Conservation (phyloP, 2,888 invertebrate genomes). For the Poecilus cupreus region DNA sequence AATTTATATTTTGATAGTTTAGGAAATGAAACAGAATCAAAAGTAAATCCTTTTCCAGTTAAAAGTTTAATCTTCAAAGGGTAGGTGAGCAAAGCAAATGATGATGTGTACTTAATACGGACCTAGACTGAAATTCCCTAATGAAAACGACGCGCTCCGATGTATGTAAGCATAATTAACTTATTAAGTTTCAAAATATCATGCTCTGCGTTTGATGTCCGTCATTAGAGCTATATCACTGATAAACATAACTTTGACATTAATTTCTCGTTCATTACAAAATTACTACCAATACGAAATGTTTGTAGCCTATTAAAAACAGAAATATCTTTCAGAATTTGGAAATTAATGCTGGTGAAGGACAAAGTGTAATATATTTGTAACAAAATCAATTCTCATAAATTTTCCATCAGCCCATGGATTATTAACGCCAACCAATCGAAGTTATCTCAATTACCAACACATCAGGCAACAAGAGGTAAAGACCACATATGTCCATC, state of each 20-base stretch:
- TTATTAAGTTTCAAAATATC: slow-evolving; percentile 45
- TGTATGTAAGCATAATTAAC: slow-evolving; percentile 44
- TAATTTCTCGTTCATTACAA: slow-evolving; percentile 4
- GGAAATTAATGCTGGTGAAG: not conserved
- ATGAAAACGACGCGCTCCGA: slow-evolving; percentile 30
- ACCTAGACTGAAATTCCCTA: slow-evolving; percentile 14
- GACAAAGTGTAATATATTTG: not conserved
- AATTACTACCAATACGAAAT: not conserved
- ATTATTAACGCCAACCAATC: slow-evolving; percentile 7
- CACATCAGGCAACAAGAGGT: not conserved
- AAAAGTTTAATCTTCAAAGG: not conserved
- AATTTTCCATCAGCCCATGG: not conserved
- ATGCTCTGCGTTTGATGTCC: slow-evolving; percentile 37
- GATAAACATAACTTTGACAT: slow-evolving; percentile 23
- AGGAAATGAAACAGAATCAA: not conserved
- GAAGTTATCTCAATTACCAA: slow-evolving; percentile 22
- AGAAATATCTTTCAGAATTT: not conserved
- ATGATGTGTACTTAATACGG: not conserved
- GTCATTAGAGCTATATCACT: slow-evolving; percentile 29
- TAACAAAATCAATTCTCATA: slow-evolving; percentile 11
- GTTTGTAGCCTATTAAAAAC: not conserved
- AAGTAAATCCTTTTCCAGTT: not conserved
- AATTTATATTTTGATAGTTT: too few species aligned
- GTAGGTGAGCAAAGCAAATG: not conserved
- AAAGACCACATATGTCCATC: slow-evolving; percentile 41